Base-by-base conservation (phyloP, 2,888 invertebrate species). In the Priocnemis perturbator region DNA sequence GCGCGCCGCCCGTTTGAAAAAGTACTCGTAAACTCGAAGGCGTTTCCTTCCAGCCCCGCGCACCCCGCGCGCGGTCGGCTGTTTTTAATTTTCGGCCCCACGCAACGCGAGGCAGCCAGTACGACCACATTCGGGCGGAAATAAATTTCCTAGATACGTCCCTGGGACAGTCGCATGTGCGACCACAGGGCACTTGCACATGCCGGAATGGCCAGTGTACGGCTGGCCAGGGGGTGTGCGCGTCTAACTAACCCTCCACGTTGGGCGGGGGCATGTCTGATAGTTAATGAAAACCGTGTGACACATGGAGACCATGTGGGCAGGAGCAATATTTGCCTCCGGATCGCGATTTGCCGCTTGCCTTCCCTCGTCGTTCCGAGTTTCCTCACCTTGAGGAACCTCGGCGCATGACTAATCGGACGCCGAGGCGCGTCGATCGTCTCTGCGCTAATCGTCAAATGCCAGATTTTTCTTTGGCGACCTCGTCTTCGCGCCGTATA, bases 241-340 rank as follows among this genome's bases (percentile, higher is more conserved):
- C 4, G 50, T 19, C 50, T 50, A 50, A 50, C 50, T 50, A 50
- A 50, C 50, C 50, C 50, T 50, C 19, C 37, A 11, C 37, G 37
- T 11, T 11, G 50, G 50, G 50, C 50, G 50, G 50, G 50, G 50
- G 50, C 50, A 50, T 50, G 50, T 50, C 50, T 50, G 50, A 50
- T 50, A 50, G 50, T 50, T 50, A 50, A 50, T 50, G 50, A 50
- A 50, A 50, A 50, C 50, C 50, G 50, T 50, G 56, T 56, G 56
- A 56, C 56, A 56, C 56, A 30, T 56, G 56, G 56, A 17, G n/a
- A 30, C 56, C 56, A 56, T 30, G 56, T 56, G 56, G 50, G 11
- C 50, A 5, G 50, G 50, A 50, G 15, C 3, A 50, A 19, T 50
- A 50, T 50, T 50, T 19, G 50, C 17, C 17, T 4, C 50, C n/a